These are phyloP conservation scores for Pyrgus malvae DNA, from an alignment of 2,888 invertebrate genomes.

Conservation along the genomic window DNA sequence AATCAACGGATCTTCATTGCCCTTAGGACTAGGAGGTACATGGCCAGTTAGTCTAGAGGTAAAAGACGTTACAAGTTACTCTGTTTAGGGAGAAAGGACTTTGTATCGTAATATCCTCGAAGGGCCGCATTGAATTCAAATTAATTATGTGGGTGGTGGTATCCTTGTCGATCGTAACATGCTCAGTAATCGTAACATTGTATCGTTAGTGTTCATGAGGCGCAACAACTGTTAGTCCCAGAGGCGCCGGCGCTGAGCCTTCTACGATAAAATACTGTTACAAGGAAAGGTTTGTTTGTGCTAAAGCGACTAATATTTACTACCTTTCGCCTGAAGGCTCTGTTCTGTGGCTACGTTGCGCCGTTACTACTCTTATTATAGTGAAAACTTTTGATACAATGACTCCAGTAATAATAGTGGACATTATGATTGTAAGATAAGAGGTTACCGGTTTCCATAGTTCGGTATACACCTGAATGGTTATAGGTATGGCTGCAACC, in stretches of 20 bases:
- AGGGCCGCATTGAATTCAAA: constrained; percentile 66
- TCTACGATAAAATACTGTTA: constrained; percentile 30
- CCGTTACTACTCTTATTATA: background rate
- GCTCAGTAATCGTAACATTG: no score
- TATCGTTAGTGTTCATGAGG: background rate
- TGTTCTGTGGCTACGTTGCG: background rate
- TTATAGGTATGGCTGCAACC: no score
- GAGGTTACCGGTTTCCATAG: no score
- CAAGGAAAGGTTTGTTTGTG: constrained; percentile 23
- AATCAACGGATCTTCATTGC: constrained; percentile 17
- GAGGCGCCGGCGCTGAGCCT: constrained; percentile 52
- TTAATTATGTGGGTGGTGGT: constrained; percentile 55
- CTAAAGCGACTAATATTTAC: constrained; percentile 1
- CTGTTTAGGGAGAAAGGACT: constrained; percentile 14
- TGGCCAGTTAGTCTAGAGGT: constrained; percentile 14
- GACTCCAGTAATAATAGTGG: no score
- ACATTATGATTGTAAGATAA: no score
- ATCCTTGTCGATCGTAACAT: constrained; percentile 33
- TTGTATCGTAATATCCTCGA: constrained; percentile 22
- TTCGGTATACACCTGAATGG: no score
- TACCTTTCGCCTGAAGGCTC: background rate
- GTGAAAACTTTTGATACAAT: background rate
- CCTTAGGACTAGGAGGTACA: constrained; percentile 10
- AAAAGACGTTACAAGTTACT: background rate
- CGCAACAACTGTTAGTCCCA: constrained; percentile 24